phyloP scores from a whole-genome alignment of 2,113 vertebrate genomes.

The Patagioenas fasciata region DNA sequence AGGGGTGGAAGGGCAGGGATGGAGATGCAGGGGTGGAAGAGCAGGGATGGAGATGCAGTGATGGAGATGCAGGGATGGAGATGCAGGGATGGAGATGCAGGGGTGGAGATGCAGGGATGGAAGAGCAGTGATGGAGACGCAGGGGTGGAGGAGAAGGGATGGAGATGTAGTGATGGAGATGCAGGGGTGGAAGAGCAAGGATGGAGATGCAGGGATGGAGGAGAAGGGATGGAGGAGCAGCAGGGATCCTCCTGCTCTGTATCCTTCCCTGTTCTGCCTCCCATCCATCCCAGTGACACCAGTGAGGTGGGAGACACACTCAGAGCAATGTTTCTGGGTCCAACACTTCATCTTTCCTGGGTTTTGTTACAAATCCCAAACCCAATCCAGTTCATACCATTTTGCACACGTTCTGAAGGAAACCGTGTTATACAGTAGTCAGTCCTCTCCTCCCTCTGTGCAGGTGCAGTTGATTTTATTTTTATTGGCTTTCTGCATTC shows the following conservation, averaged over 20 bases:
- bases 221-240: too few species aligned
- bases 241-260: background rate
- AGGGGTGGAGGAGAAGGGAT: background rate
- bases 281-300: accelerated
- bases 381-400: background rate
- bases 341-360: background rate
- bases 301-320: accelerated
- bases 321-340: background rate
- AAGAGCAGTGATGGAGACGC: background rate
- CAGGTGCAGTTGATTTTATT: background rate
- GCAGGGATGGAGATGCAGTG: too few species aligned
- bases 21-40: background rate
- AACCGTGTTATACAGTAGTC: accelerated
- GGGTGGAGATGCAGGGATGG: background rate
- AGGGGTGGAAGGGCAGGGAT: too few species aligned
- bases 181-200: too few species aligned
- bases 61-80: background rate
- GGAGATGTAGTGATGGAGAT: too few species aligned
- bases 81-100: background rate
- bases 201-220: background rate
- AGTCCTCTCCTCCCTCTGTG: background rate
- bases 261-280: background rate
- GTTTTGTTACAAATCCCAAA: background rate
- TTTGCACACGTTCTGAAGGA: background rate
- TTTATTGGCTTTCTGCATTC: background rate